Conservation (phyloP, 2,797 vertebrate species). For the Onychomys arenicola region DNA sequence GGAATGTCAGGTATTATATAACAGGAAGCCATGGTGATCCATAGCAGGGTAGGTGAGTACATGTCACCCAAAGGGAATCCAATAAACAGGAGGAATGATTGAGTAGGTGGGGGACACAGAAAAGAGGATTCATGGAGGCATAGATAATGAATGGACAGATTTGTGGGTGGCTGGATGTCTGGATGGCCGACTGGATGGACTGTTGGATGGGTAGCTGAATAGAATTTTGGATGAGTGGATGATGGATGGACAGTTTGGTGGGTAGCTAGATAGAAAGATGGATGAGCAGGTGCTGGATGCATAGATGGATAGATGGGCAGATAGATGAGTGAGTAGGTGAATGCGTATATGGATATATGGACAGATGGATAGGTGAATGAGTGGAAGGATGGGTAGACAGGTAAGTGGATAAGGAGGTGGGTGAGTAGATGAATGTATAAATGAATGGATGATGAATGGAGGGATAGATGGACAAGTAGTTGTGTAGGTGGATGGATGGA, state of each 20-base stretch:
- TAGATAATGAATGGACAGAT: background rate
- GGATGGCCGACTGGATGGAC: background rate
- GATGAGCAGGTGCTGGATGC: rapidly evolving
- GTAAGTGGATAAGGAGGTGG: background rate
- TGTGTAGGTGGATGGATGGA: background rate
- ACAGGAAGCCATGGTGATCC: no score
- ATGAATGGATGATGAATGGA: background rate
- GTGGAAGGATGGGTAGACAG: no score
- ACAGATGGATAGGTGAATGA: background rate
- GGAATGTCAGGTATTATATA: background rate
- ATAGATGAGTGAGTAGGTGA: no score
- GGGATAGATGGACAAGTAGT: background rate
- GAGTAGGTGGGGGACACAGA: background rate
- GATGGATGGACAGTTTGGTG: no score
- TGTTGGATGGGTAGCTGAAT: no score
- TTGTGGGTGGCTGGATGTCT: background rate
- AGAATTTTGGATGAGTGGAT: background rate
- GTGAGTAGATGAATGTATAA: background rate
- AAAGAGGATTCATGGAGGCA: background rate
- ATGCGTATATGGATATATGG: background rate
- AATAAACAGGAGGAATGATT: background rate
- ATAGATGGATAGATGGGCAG: no score
- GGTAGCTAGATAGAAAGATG: rapidly evolving
- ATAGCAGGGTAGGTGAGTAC: rapidly evolving
- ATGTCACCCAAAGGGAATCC: no score